These are phyloP conservation scores for Lepidostoma basale DNA, from an alignment of 1,140 invertebrate species.

Conservation along the genomic window DNA sequence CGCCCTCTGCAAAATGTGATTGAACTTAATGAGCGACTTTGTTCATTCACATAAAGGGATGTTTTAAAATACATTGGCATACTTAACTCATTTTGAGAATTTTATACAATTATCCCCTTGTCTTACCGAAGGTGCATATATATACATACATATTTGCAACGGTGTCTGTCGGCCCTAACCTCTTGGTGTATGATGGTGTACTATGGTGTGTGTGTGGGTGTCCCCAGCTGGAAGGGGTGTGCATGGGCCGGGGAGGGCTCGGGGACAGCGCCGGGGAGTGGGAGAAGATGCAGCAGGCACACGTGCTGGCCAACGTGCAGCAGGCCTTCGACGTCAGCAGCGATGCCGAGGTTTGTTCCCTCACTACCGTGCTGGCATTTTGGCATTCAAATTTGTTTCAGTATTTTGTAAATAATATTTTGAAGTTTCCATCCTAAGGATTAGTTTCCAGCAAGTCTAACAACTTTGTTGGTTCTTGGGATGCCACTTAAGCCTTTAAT, in stretches of 20 bases:
- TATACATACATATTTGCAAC: too few relatives aligned
- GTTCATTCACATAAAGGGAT: too few relatives aligned
- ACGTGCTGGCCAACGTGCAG: constrained; percentile 90
- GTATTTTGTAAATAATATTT: neutral
- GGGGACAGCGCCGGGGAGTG: constrained; percentile 69
- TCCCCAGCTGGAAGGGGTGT: constrained; percentile 53
- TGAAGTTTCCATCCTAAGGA: too few relatives aligned
- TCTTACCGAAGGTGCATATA: too few relatives aligned
- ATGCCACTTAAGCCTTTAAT: too few relatives aligned
- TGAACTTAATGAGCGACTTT: too few relatives aligned
- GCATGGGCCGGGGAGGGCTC: constrained; percentile 37
- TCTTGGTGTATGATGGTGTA: constrained; percentile 13
- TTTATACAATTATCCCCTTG: too few relatives aligned
- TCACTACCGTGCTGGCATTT: neutral
- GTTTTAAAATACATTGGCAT: too few relatives aligned
- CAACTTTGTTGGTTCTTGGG: too few relatives aligned
- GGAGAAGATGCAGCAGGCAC: constrained; percentile 94
- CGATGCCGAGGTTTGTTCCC: constrained; percentile 71
- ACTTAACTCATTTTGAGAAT: too few relatives aligned
- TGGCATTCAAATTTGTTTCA: neutral
- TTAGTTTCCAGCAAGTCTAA: too few relatives aligned
- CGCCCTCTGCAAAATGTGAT: too few relatives aligned
- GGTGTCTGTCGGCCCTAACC: neutral
- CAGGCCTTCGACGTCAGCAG: constrained; percentile 84
- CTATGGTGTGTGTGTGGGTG: neutral